Evolutionary conservation across 2,113 vertebrate genomes (phyloP).

Genomic region (Labeo rohita): DNA sequence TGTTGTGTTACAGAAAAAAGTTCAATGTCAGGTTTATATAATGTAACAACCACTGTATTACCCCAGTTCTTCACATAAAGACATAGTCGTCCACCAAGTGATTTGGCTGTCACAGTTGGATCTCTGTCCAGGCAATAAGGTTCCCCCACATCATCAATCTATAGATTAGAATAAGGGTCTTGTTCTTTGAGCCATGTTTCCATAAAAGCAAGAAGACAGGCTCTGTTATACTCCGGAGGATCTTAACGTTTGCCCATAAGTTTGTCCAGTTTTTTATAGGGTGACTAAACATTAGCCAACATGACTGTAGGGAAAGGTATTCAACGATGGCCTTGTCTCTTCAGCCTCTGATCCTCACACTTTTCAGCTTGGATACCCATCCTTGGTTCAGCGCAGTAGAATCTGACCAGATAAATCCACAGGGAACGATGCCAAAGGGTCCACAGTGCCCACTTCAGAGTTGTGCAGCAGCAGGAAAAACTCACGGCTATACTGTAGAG

Average conservation of each 20-base stretch:
- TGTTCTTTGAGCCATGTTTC: background rate
- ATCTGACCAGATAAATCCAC: background rate
- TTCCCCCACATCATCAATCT: background rate
- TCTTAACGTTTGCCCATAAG: background rate
- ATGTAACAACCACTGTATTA: too few species aligned
- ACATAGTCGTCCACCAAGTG: too few species aligned
- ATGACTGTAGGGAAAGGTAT: background rate
- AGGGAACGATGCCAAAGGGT: background rate
- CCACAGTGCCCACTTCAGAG: background rate
- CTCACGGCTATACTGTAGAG: background rate
- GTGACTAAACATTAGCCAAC: background rate
- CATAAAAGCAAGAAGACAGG: background rate
- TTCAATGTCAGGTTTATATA: background rate
- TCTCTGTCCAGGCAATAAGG: background rate
- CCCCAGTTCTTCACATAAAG: background rate
- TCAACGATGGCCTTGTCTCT: background rate
- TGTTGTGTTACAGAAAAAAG: background rate
- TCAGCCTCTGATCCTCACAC: background rate
- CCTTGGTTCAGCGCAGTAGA: background rate
- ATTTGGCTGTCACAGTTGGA: background rate
- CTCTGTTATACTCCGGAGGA: too few species aligned
- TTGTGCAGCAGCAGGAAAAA: background rate
- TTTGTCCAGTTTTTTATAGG: background rate
- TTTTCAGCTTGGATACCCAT: background rate
- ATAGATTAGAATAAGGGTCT: background rate